A percentile compares a stretch with the other conserved stretches of the same genome.
Conservation (phyloP, 2,113 vertebrate species). For the Xyliphius kryptos region DNA sequence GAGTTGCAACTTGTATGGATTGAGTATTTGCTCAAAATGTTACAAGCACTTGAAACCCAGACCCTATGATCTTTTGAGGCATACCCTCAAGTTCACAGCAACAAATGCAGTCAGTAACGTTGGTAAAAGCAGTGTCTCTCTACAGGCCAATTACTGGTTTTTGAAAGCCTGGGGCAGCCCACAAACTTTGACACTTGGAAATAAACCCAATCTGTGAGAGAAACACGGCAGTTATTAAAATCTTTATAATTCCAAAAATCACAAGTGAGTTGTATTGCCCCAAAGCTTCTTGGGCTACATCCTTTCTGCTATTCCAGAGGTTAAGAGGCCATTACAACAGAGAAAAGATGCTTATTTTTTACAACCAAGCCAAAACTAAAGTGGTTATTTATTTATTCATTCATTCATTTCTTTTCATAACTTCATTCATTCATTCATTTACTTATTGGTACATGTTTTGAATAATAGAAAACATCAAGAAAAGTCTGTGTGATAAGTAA, state of each 20-base stretch:
- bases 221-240: slow-evolving; percentile 74
- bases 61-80: slow-evolving; percentile 64
- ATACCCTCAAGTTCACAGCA: slow-evolving; percentile 71
- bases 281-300: slow-evolving; percentile 68
- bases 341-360: slow-evolving; percentile 68
- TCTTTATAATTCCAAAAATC: slow-evolving; percentile 76
- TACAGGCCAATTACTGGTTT: slow-evolving; percentile 75
- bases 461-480: slow-evolving; percentile 55
- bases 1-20: slow-evolving; percentile 47
- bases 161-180: slow-evolving; percentile 64
- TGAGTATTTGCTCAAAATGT: slow-evolving; percentile 63
- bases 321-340: slow-evolving; percentile 60
- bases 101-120: slow-evolving; percentile 70
- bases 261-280: slow-evolving; percentile 75
- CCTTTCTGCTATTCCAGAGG: slow-evolving; percentile 64
- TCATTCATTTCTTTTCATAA: slow-evolving; percentile 24
- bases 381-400: slow-evolving; percentile 48
- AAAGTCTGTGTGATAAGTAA: slow-evolving; percentile 68
- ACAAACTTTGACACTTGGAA: slow-evolving; percentile 76
- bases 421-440: slow-evolving; percentile 20
- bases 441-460: slow-evolving; percentile 39
- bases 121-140: slow-evolving; percentile 65
- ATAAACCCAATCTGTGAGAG: slow-evolving; percentile 72
- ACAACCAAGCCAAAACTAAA: slow-evolving; percentile 57
- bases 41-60: slow-evolving; percentile 61